phyloP scores from a whole-genome alignment of 2,797 vertebrate species.

The Tauraco hartlaubi region DNA sequence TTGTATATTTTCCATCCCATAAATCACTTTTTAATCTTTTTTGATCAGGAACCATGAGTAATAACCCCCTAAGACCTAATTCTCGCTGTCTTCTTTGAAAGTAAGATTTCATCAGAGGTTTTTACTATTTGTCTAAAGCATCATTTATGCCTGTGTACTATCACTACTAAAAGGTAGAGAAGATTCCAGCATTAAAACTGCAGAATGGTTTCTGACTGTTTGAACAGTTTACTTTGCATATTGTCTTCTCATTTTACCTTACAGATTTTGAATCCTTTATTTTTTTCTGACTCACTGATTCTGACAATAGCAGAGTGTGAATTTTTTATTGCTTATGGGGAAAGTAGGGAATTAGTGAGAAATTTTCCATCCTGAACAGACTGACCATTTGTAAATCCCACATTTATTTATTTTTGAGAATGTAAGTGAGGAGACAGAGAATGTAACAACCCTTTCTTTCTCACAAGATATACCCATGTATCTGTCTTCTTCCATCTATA shows the following conservation, averaged over 20 bases:
- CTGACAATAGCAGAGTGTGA: not conserved
- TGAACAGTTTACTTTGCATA: not conserved
- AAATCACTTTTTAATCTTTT: not conserved
- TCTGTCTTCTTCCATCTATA: not conserved
- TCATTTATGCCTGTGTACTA: not conserved
- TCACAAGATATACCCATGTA: not conserved
- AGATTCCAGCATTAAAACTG: not conserved
- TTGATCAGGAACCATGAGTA: not conserved
- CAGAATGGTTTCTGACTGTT: not conserved
- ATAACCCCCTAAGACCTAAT: not conserved
- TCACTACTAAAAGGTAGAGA: not conserved
- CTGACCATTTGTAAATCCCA: not conserved
- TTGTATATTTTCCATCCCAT: not conserved
- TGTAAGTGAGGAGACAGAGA: not conserved
- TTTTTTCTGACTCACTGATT: not conserved
- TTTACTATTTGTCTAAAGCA: not conserved
- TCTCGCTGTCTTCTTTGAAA: not conserved
- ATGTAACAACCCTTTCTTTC: not conserved
- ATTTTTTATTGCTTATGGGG: not conserved
- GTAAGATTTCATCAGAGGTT: not conserved
- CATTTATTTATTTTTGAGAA: not conserved
- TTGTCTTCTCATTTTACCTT: not conserved
- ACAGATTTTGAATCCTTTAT: not conserved
- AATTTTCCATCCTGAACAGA: not conserved
- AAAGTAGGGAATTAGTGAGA: not conserved